Percentiles rank a stretch among this genome's conserved stretches.
Evolutionary conservation across 1,140 invertebrate species (phyloP).

Genomic region (Drosophila aff.): DNA sequence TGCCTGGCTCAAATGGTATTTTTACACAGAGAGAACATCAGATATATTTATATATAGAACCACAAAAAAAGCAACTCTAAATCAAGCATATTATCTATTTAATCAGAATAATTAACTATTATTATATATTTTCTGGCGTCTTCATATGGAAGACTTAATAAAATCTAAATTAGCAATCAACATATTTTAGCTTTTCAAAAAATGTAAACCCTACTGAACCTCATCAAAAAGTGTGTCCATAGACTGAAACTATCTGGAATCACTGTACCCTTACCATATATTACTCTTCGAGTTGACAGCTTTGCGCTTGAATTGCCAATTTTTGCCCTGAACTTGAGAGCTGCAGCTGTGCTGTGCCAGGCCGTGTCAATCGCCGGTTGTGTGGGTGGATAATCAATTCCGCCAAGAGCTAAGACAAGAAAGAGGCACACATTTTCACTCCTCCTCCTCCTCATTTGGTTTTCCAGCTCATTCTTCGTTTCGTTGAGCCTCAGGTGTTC

Average conservation of each 20-base stretch:
- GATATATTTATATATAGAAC: no score
- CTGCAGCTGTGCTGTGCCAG: conserved; percentile 64
- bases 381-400: conserved; percentile 76
- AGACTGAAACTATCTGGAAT: conserved; percentile 10
- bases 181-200: neutral
- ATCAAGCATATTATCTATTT: neutral
- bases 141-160: no score
- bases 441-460: neutral
- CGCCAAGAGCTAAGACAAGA: conserved; percentile 39
- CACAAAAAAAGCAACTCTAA: no score
- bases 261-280: conserved; percentile 4
- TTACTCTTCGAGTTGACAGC: conserved; percentile 57
- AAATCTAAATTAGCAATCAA: neutral
- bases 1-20: conserved; percentile 17
- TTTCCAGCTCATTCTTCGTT: conserved; percentile 7
- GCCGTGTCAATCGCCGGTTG: conserved; percentile 35
- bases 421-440: conserved; percentile 26
- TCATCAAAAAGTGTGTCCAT: neutral
- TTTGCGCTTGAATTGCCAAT: conserved; percentile 77
- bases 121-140: no score
- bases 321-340: conserved; percentile 65
- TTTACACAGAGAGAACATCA: neutral
- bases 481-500: conserved; percentile 60
- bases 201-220: no score
- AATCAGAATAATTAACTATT: neutral